Conservation (phyloP, 2,113 vertebrate genomes). For the Neotoma lepida region DNA sequence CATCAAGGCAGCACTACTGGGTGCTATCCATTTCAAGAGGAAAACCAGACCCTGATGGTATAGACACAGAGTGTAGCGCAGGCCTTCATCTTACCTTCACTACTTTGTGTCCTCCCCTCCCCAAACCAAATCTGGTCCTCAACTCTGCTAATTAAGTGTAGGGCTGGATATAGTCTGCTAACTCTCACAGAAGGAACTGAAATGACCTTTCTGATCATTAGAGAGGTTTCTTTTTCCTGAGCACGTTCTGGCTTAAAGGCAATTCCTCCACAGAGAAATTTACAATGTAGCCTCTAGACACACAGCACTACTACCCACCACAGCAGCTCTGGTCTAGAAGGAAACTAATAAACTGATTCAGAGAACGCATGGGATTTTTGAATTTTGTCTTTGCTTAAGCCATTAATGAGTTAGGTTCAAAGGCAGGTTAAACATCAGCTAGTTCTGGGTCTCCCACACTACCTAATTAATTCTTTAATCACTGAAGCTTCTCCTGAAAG, state of each 20-base stretch:
- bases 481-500: neutral
- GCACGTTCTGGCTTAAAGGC: neutral
- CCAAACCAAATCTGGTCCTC: neutral
- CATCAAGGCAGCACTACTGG: neutral
- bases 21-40: neutral
- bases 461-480: neutral
- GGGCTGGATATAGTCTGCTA: neutral
- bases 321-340: neutral
- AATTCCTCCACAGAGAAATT: neutral
- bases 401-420: constrained; percentile 2
- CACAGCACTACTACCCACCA: neutral
- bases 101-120: neutral
- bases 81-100: constrained; percentile 9
- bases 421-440: neutral
- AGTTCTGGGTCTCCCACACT: neutral
- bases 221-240: neutral
- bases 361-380: neutral
- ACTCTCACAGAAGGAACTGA: neutral
- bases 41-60: neutral
- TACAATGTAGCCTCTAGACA: neutral
- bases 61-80: neutral
- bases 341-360: constrained; percentile 35
- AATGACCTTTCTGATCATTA: constrained; percentile 2
- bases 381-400: neutral
- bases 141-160: neutral